Conservation (phyloP, 2,888 invertebrate genomes). For the Xylocampa areola region DNA sequence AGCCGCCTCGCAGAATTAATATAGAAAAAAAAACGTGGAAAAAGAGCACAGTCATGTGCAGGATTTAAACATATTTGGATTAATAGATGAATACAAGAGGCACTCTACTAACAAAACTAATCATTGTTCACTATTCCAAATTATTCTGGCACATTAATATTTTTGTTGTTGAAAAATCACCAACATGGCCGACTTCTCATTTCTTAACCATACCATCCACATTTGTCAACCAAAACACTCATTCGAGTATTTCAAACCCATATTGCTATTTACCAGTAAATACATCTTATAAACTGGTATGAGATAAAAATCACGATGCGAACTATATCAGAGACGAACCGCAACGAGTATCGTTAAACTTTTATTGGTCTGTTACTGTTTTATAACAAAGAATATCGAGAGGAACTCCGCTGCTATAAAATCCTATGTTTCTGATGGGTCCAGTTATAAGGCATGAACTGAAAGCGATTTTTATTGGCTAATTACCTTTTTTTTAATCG, state of each 20-base stretch:
- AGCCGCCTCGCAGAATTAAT: too few species aligned
- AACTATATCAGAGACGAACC: conserved; percentile 59
- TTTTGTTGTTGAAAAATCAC: too few species aligned
- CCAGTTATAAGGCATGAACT: conserved; percentile 34
- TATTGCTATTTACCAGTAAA: conserved; percentile 43
- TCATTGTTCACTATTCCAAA: too few species aligned
- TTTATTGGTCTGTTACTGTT: conserved; percentile 74
- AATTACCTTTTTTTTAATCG: too few species aligned
- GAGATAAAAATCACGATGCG: conserved; percentile 57
- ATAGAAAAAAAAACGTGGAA: too few species aligned
- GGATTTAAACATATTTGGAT: too few species aligned
- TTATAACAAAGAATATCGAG: conserved; percentile 77
- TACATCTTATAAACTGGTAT: conserved; percentile 49
- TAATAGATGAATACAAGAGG: too few species aligned
- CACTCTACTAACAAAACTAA: too few species aligned
- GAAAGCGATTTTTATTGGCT: conserved; percentile 40
- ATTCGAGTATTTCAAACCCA: conserved; percentile 27
- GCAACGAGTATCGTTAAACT: conserved; percentile 69
- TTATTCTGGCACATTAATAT: too few species aligned
- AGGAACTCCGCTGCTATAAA: conserved; percentile 64
- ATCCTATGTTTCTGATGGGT: conserved; percentile 53
- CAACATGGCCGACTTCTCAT: too few species aligned
- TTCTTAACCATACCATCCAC: neutral
- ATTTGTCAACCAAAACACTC: conserved; percentile 12
- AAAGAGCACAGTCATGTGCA: too few species aligned